Conservation (phyloP, 2,113 vertebrate genomes). For the Lathamus discolor region DNA sequence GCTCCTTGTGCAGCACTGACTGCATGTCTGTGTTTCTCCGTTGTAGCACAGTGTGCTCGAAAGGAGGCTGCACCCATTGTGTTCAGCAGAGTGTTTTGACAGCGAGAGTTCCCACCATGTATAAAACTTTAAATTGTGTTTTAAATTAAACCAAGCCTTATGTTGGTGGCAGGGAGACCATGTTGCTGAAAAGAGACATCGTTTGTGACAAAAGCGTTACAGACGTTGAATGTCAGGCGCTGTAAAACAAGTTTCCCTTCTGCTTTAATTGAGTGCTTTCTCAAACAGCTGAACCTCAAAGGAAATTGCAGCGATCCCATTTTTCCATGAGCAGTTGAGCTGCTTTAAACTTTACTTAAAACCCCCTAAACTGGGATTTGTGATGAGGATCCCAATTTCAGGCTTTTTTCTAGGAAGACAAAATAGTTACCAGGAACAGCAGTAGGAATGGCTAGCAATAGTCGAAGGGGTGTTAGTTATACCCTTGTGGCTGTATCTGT, state of each 20-base stretch:
- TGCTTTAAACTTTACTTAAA: background rate
- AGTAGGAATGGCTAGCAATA: background rate
- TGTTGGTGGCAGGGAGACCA: constrained; percentile 57
- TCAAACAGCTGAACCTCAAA: constrained; percentile 31
- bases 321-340: constrained; percentile 9
- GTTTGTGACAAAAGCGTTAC: constrained; percentile 44
- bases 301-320: background rate
- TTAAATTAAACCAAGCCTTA: constrained; percentile 56
- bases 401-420: background rate
- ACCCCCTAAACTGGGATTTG: background rate
- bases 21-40: background rate
- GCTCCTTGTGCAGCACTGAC: background rate
- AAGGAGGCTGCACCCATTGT: constrained; percentile 40
- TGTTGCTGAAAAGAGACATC: constrained; percentile 56
- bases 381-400: background rate
- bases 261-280: constrained; percentile 59
- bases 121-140: constrained; percentile 59
- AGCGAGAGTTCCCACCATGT: constrained; percentile 47
- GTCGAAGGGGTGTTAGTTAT: background rate
- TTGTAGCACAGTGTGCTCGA: background rate
- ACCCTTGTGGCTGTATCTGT: background rate
- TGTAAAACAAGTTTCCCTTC: constrained; percentile 37
- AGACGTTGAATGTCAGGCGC: background rate
- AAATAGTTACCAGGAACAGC: background rate
- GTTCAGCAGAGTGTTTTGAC: constrained; percentile 49